Evolutionary conservation across 1,140 invertebrate genomes (phyloP).

Genomic region (Orussus abietinus): DNA sequence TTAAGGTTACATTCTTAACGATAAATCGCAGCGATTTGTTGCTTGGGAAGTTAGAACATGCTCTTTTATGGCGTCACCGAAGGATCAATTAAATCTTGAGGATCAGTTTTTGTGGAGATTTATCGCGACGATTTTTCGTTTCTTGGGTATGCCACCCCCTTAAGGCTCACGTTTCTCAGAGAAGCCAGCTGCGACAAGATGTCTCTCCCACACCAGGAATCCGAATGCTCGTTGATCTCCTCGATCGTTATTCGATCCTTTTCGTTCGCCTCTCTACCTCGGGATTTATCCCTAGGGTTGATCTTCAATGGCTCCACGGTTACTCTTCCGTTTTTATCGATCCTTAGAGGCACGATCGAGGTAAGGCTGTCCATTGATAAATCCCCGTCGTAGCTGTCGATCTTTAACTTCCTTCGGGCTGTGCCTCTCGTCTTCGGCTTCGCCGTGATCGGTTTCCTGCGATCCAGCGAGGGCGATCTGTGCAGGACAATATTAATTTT

Average conservation of each 20-base stretch:
- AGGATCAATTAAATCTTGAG: background rate
- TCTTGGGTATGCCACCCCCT: too few relatives aligned
- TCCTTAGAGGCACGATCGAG: constrained; percentile 36
- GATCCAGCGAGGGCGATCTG: constrained; percentile 41
- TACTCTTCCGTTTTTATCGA: constrained; percentile 36
- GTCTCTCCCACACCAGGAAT: constrained; percentile 40
- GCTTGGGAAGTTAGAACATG: too few relatives aligned
- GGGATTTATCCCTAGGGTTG: constrained; percentile 11
- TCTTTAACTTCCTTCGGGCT: constrained; percentile 26
- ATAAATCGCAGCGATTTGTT: too few relatives aligned
- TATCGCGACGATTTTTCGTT: too few relatives aligned
- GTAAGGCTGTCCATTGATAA: constrained; percentile 45
- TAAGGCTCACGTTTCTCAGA: constrained; percentile 43
- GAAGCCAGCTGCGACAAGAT: constrained; percentile 44
- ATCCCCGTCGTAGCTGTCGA: constrained; percentile 39
- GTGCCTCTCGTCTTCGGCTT: constrained; percentile 33
- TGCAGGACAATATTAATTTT: too few relatives aligned
- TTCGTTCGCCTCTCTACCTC: background rate
- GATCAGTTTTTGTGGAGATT: background rate
- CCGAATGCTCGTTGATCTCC: constrained; percentile 12
- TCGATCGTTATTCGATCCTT: constrained; percentile 7
- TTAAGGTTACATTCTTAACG: too few relatives aligned
- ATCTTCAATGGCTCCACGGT: constrained; percentile 18
- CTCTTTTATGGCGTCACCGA: too few relatives aligned
- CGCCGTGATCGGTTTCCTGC: constrained; percentile 30